phyloP scores from a whole-genome alignment of 2,797 vertebrate genomes.

The Paratrypauchen microcephalus region DNA sequence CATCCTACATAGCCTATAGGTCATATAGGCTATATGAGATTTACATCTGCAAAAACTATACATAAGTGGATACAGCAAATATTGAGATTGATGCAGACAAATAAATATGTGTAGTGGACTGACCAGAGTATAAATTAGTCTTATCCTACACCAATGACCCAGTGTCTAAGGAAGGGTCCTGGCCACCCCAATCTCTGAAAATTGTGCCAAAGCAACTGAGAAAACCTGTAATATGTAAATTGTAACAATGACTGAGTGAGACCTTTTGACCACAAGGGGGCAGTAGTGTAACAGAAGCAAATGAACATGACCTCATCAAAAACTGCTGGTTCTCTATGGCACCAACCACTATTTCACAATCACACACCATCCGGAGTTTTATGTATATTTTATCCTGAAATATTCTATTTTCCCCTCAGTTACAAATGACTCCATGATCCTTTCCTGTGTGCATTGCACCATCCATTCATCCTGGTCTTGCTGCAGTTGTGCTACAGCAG shows the following conservation, averaged over 20 bases:
- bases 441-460: slow-evolving; percentile 2
- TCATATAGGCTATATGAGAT: no score
- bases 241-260: background rate
- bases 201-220: no score
- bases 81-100: no score
- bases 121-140: no score
- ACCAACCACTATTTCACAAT: background rate
- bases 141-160: no score
- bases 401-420: background rate
- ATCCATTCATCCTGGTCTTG: slow-evolving; percentile 15
- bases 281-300: slow-evolving; percentile 58
- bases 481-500: slow-evolving; percentile 40
- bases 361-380: background rate
- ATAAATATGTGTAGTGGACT: no score
- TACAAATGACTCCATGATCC: background rate
- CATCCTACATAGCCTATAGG: no score
- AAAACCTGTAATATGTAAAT: background rate
- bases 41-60: no score
- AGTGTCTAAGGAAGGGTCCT: no score
- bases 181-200: no score
- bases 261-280: slow-evolving; percentile 61
- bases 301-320: background rate
- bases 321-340: background rate
- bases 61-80: no score
- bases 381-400: background rate